A percentile compares a stretch with the other conserved stretches of the same genome.
These are phyloP conservation scores for Chitala chitala DNA, from an alignment of 2,113 vertebrate genomes.

Conservation along the genomic window DNA sequence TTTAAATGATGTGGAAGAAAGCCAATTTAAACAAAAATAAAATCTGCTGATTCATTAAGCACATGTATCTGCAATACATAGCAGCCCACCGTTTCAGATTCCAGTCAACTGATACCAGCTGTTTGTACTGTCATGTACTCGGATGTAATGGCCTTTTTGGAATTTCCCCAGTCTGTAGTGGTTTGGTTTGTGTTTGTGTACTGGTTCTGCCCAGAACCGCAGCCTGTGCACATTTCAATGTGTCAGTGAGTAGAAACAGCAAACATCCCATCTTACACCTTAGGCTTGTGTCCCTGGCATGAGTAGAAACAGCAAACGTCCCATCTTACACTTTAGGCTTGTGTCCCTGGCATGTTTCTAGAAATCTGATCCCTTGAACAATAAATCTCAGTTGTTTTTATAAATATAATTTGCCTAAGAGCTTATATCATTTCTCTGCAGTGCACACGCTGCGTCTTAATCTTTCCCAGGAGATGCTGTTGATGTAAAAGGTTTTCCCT, in stretches of 20 bases:
- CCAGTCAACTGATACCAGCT: neutral
- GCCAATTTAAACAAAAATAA: neutral
- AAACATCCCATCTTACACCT: no score
- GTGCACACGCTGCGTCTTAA: neutral
- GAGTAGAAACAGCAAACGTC: neutral
- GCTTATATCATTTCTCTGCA: neutral
- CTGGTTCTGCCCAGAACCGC: neutral
- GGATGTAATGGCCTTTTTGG: neutral
- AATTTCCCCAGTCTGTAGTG: neutral
- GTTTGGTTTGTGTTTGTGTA: neutral
- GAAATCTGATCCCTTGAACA: neutral
- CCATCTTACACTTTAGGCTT: neutral
- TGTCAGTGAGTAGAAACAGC: neutral
- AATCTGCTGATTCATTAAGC: neutral
- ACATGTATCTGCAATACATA: neutral
- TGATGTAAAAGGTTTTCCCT: no score
- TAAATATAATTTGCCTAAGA: neutral
- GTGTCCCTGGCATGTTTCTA: neutral
- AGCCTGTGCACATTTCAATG: neutral
- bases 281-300: no score
- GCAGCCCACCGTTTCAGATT: neutral
- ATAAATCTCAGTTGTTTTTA: neutral
- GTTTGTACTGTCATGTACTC: neutral
- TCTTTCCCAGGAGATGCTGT: neutral
- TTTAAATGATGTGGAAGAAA: no score